These are phyloP conservation scores for Butastur rufipennis DNA, from an alignment of 2,113 vertebrate species.

Conservation along the genomic window DNA sequence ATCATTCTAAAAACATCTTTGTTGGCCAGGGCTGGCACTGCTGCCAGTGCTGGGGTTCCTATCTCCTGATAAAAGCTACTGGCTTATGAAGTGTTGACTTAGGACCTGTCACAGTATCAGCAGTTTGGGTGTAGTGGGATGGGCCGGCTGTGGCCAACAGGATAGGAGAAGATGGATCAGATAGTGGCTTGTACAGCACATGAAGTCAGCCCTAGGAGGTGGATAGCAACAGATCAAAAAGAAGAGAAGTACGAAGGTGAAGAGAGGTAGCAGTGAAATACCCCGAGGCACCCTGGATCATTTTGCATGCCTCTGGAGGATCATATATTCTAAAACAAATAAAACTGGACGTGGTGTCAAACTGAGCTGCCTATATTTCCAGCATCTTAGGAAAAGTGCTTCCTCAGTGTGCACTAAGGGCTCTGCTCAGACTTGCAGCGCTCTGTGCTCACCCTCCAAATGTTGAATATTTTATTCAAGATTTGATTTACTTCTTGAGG, in stretches of 20 bases:
- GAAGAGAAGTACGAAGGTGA: not conserved
- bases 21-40: not conserved
- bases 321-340: not conserved
- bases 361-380: not conserved
- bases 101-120: not conserved
- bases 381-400: not conserved
- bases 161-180: not conserved
- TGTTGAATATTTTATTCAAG: constrained; percentile 29
- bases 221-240: not conserved
- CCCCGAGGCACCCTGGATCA: not conserved
- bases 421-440: not conserved
- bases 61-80: not conserved
- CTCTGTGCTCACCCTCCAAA: not conserved
- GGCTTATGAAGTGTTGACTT: not conserved
- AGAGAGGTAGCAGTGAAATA: not conserved
- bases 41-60: not conserved
- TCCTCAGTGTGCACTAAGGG: not conserved
- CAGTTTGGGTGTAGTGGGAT: not conserved
- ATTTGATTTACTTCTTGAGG: constrained; percentile 37
- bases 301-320: not conserved
- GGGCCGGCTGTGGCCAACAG: not conserved
- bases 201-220: not conserved
- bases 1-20: not conserved
- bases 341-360: not conserved
- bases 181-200: not conserved